phyloP scores from a whole-genome alignment of 2,888 invertebrate species.

The Diaphora mendica region DNA sequence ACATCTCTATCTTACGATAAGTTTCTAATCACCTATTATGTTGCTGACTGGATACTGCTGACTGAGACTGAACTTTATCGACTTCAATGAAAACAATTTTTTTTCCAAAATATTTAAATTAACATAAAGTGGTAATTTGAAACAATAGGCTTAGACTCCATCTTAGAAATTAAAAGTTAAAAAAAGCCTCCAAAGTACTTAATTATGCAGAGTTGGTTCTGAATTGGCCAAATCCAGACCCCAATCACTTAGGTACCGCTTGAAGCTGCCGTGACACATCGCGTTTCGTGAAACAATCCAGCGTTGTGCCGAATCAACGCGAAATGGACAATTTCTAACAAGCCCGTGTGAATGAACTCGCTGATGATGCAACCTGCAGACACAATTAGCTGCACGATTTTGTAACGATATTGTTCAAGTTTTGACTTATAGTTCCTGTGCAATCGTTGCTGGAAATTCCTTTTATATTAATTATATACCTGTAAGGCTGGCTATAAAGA shows the following conservation, averaged over 20 bases:
- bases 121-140: not conserved
- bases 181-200: not conserved
- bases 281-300: slow-evolving; percentile 52
- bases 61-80: not conserved
- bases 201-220: not conserved
- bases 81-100: not conserved
- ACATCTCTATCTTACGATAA: no score
- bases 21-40: no score
- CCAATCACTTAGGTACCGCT: slow-evolving; percentile 24
- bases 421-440: slow-evolving; percentile 29
- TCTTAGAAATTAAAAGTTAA: not conserved
- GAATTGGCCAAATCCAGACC: slow-evolving; percentile 1
- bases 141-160: not conserved
- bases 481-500: not conserved
- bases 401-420: slow-evolving; percentile 44
- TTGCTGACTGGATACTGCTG: no score
- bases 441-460: slow-evolving; percentile 7
- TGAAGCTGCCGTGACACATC: slow-evolving; percentile 46
- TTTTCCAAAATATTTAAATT: not conserved
- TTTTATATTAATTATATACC: slow-evolving; percentile 9
- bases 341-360: slow-evolving; percentile 55
- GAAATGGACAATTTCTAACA: slow-evolving; percentile 51
- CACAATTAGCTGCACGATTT: slow-evolving; percentile 48
- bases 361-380: slow-evolving; percentile 50
- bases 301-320: slow-evolving; percentile 52